These are phyloP conservation scores for Panonychus citri DNA, from an alignment of 1,140 invertebrate genomes.

Conservation along the genomic window DNA sequence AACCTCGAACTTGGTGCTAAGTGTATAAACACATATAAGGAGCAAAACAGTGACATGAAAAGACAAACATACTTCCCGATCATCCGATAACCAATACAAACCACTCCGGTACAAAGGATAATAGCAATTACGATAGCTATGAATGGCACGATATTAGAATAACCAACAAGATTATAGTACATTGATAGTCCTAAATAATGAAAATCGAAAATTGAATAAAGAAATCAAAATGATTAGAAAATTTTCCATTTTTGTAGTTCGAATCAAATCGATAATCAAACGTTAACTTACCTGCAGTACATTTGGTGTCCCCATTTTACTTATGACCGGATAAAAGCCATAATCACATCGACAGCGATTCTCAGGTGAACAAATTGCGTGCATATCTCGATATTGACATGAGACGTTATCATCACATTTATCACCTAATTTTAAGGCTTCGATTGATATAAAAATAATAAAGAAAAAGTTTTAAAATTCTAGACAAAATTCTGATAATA, in stretches of 20 bases:
- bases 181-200: background rate
- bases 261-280: background rate
- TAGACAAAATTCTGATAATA: background rate
- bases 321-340: slow-evolving; percentile 3
- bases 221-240: background rate
- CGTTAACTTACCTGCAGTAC: slow-evolving; percentile 7
- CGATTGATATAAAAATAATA: background rate
- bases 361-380: slow-evolving; percentile 10
- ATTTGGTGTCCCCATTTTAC: slow-evolving; percentile 2
- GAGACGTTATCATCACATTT: slow-evolving; percentile 11
- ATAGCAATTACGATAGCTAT: background rate
- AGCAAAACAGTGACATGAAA: too few relatives aligned
- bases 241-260: too few relatives aligned
- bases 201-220: background rate
- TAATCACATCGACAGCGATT: slow-evolving; percentile 4
- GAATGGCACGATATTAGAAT: background rate
- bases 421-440: slow-evolving; percentile 12
- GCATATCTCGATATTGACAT: slow-evolving; percentile 11
- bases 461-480: background rate
- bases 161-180: background rate
- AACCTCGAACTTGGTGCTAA: too few relatives aligned
- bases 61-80: slow-evolving; percentile 2
- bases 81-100: background rate
- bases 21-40: too few relatives aligned
- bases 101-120: background rate